Percentiles rank a stretch among this genome's conserved stretches.
Conservation (phyloP, 1,140 invertebrate genomes). For the Aleiodes sp. region DNA sequence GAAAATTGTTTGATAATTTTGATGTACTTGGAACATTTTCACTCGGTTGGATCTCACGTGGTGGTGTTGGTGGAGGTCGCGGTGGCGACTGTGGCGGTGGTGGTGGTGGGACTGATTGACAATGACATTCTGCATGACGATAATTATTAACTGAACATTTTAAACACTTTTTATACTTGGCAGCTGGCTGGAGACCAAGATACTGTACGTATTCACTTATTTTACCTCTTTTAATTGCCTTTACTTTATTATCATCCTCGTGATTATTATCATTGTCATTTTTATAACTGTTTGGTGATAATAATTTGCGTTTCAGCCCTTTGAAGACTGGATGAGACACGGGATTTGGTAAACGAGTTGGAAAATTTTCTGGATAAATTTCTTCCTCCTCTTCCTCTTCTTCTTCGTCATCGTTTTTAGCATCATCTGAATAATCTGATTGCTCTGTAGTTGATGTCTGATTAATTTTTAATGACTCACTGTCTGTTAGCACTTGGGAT, state of each 20-base stretch:
- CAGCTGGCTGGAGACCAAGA: constrained; percentile 72
- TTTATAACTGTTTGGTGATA: too few relatives aligned
- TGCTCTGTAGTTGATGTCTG: constrained; percentile 21
- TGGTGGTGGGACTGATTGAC: constrained; percentile 58
- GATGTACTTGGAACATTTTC: constrained; percentile 43
- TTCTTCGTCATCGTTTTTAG: constrained; percentile 22
- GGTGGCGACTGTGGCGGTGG: constrained; percentile 31
- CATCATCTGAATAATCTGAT: not conserved
- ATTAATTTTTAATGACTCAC: constrained; percentile 47
- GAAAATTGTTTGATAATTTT: constrained; percentile 64
- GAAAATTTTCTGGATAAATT: constrained; percentile 47
- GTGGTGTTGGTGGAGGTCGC: constrained; percentile 8
- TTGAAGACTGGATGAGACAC: constrained; percentile 42
- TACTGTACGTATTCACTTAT: constrained; percentile 76
- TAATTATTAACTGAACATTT: constrained; percentile 71
- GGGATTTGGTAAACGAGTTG: constrained; percentile 39
- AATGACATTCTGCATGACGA: constrained; percentile 70
- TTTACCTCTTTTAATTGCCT: constrained; percentile 56
- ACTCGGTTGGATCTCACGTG: not conserved
- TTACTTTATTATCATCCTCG: constrained; percentile 33
- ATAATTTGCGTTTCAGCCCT: constrained; percentile 58
- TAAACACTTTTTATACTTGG: constrained; percentile 69
- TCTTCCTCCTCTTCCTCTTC: constrained; percentile 50
- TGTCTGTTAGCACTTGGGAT: constrained; percentile 50
- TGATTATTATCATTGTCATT: too few relatives aligned